Conservation (phyloP, 2,888 invertebrate genomes). For the Diplolepis rosae region DNA sequence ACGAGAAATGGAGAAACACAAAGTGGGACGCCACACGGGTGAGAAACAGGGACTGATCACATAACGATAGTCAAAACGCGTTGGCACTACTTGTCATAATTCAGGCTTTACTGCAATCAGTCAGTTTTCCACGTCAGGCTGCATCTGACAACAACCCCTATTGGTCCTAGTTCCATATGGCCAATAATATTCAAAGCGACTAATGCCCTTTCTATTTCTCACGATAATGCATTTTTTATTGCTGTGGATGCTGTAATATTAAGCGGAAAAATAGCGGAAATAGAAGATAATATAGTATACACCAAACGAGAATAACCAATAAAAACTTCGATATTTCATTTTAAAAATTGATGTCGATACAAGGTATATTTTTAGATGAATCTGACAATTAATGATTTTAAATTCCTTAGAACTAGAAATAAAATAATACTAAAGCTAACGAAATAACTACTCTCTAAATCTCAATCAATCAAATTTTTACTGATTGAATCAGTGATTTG, state of each 20-base stretch:
- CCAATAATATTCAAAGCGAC: conserved; percentile 22
- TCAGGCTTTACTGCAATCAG: conserved; percentile 39
- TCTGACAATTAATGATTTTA: no score
- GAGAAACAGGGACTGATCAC: conserved; percentile 39
- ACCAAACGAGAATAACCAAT: not conserved
- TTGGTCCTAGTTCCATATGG: not conserved
- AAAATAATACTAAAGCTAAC: no score
- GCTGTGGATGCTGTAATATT: not conserved
- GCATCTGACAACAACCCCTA: not conserved
- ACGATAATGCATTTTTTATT: conserved; percentile 36
- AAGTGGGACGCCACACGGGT: not conserved
- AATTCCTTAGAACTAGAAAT: no score
- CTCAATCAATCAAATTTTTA: no score
- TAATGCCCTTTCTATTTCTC: conserved; percentile 43
- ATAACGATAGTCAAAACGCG: conserved; percentile 44
- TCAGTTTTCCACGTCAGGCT: conserved; percentile 41
- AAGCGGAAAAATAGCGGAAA: not conserved
- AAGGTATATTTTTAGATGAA: no score
- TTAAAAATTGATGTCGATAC: not conserved
- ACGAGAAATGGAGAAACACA: not conserved
- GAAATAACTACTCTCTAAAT: no score
- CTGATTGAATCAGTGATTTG: no score
- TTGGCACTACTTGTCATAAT: conserved; percentile 42
- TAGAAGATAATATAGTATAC: not conserved
- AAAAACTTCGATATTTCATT: not conserved